phyloP scores from a whole-genome alignment of 2,797 vertebrate genomes.

The Schizopygopsis malacanthus region DNA sequence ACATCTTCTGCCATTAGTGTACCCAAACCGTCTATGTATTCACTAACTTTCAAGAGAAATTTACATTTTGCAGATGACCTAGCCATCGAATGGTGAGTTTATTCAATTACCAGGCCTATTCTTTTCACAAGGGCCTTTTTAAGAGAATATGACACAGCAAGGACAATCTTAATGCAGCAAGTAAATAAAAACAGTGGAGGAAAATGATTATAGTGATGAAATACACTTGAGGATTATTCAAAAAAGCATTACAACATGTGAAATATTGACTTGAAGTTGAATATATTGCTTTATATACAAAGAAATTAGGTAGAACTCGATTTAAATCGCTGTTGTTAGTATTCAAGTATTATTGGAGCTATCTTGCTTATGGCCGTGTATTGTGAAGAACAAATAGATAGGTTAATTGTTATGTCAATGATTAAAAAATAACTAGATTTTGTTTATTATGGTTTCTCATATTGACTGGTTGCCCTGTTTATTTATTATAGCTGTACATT shows the following conservation, averaged over 20 bases:
- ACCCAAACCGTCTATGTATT: slow-evolving; percentile 42
- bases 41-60: slow-evolving; percentile 7
- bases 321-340: neutral
- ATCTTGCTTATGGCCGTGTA: neutral
- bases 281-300: neutral
- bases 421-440: neutral
- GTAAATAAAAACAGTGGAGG: neutral
- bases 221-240: neutral
- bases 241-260: neutral
- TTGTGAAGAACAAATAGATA: neutral
- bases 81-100: slow-evolving; percentile 55
- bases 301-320: neutral
- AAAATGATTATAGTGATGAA: neutral
- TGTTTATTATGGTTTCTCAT: neutral
- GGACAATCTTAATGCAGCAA: neutral
- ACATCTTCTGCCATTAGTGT: slow-evolving; percentile 59
- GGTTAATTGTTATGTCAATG: neutral
- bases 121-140: neutral
- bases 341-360: no score
- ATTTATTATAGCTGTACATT: neutral
- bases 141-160: neutral
- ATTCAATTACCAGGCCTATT: slow-evolving; percentile 6
- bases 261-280: neutral
- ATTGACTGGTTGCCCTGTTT: neutral
- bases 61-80: slow-evolving; percentile 13